Evolutionary conservation across 2,797 vertebrate species (phyloP).

Genomic region (Schizopygopsis malacanthus): DNA sequence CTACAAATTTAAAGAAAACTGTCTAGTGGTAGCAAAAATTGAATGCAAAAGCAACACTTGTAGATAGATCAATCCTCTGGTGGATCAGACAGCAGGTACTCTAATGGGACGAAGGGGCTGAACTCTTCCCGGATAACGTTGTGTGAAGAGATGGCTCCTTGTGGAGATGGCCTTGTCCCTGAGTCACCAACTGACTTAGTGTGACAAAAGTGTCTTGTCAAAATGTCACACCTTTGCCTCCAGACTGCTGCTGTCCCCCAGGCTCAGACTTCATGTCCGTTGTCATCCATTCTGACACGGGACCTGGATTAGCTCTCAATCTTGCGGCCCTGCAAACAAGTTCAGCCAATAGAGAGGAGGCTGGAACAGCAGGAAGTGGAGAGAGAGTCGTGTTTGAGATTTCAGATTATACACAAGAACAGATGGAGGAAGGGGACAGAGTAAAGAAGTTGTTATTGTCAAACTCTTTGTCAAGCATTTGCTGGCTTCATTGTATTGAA

Average conservation of each 20-base stretch:
- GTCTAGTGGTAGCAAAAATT: slow-evolving; percentile 42
- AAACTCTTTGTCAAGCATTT: slow-evolving; percentile 32
- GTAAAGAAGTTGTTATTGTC: slow-evolving; percentile 17
- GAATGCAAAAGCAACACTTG: slow-evolving; percentile 12
- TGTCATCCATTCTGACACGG: slow-evolving; percentile 53
- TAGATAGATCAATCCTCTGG: slow-evolving; percentile 29
- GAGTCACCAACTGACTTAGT: slow-evolving; percentile 41
- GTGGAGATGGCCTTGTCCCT: slow-evolving; percentile 28
- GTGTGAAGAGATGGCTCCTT: slow-evolving; percentile 12
- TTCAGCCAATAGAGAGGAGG: slow-evolving; percentile 6
- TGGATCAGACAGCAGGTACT: slow-evolving; percentile 22
- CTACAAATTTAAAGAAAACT: slow-evolving; percentile 29
- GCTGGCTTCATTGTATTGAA: slow-evolving; percentile 25
- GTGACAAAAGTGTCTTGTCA: slow-evolving; percentile 52
- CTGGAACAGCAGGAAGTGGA: slow-evolving; percentile 3
- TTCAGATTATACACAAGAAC: slow-evolving; percentile 17
- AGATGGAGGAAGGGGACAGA: not conserved
- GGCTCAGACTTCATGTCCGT: slow-evolving; percentile 45
- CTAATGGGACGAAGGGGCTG: slow-evolving; percentile 12
- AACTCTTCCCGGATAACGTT: not conserved
- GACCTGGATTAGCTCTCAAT: slow-evolving; percentile 8
- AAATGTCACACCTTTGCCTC: slow-evolving; percentile 51
- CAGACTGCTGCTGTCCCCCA: slow-evolving; percentile 39
- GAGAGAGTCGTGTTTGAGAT: not conserved
- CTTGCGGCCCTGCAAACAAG: not conserved